phyloP scores from a whole-genome alignment of 37 sponge, comb jelly and placozoan genomes.

The Petrosia ficiformis region DNA sequence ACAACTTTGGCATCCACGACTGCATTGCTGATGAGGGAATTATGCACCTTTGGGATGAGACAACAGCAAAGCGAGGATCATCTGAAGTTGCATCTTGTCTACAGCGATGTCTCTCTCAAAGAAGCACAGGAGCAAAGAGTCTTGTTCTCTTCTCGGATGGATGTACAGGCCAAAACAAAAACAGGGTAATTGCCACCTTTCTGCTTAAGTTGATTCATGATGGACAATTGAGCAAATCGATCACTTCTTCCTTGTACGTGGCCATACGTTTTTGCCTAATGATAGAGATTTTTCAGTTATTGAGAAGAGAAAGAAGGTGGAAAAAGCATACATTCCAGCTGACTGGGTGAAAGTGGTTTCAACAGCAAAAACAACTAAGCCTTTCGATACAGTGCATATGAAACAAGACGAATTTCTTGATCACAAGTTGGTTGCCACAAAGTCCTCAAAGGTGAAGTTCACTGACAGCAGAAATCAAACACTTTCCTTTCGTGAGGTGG shows the following conservation, averaged over 20 bases:
- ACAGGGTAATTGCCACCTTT: slow-evolving; percentile 18
- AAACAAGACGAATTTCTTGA: not conserved
- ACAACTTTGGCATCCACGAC: slow-evolving; percentile 48
- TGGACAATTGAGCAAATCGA: slow-evolving; percentile 17
- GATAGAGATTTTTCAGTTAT: slow-evolving; percentile 17
- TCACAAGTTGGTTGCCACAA: too few relatives aligned
- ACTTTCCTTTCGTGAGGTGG: too few relatives aligned
- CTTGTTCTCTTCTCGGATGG: slow-evolving; percentile 31
- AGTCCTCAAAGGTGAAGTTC: too few relatives aligned
- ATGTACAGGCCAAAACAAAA: slow-evolving; percentile 46
- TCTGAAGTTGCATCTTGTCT: too few relatives aligned
- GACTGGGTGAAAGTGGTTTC: slow-evolving; percentile 27
- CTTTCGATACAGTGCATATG: slow-evolving; percentile 4
- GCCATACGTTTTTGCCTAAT: not conserved
- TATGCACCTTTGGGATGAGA: slow-evolving; percentile 37
- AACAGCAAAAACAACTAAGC: not conserved
- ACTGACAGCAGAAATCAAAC: too few relatives aligned
- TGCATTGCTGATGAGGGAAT: not conserved
- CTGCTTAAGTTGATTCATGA: too few relatives aligned
- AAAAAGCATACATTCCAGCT: slow-evolving; percentile 8
- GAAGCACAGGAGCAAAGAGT: not conserved
- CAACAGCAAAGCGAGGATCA: slow-evolving; percentile 21
- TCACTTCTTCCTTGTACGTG: slow-evolving; percentile 34
- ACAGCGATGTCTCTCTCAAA: too few relatives aligned
- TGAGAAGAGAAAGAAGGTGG: slow-evolving; percentile 30